Evolutionary conservation across 1,140 invertebrate species (phyloP), one percentile per base, ranked within the genome.

Genomic region (Eupristina koningsbergeri): DNA sequence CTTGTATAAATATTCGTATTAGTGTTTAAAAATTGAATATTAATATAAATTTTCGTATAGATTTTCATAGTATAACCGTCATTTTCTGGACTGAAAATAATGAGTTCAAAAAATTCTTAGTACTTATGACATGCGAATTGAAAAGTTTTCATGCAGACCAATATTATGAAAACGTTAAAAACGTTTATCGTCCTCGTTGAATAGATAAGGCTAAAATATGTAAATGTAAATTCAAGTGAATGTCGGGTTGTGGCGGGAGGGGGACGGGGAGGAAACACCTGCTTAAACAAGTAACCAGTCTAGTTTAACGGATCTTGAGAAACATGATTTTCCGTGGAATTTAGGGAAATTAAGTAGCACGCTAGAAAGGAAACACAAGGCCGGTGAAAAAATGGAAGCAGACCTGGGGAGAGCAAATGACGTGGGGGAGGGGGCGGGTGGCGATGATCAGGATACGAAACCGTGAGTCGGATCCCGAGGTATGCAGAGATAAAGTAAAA

Each of bases 241-340:
- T 53, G 31, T 26, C 29, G n/a, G 26, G 9, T 7, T 45, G 50
- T 45, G 26, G 7, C 9, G 26, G 80, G 17, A n/a, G 29, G 50
- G 53, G n/a, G n/a, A n/a, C n/a, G n/a, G 73, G 9, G 31, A 34
- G 17, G 19, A n/a, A 77, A 41, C 53, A 39, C 31, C 39, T 36
- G 50, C 39, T 3, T 53, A 39, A 36, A 2, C 41, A 69, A 83
- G 75, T 78, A 53, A 53, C 36, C 63, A 78, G 39, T 78, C 73
- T 83, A 83, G 73, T 83, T 83, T 77, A 83, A 83, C 73, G 71
- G 73, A 76, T 82, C 73, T 82, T 26, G 41, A 67, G 69, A 63
- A 76, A 82, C n/a, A 73, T 67, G 75, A 83, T 77, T 83, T 47
- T 64, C 73, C 31, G 41, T 53, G 73, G 80, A 67, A 82, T 76